Evolutionary conservation across 1,140 invertebrate genomes (phyloP).

Genomic region (Anthonomus grandis): DNA sequence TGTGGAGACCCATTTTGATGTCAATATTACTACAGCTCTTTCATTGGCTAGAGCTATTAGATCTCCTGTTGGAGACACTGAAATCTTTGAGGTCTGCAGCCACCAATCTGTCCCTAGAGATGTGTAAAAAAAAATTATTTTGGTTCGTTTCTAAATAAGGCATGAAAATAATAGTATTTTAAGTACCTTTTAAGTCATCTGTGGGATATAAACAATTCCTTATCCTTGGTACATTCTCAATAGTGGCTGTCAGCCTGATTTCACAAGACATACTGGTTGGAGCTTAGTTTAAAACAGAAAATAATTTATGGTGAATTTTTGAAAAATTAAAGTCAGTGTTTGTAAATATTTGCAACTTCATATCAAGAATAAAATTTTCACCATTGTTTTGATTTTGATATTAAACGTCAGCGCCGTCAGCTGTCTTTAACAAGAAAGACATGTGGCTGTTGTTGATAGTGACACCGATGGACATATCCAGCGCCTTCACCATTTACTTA

Average conservation of each 20-base stretch:
- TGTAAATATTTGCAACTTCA: too few relatives aligned
- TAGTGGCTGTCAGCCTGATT: conserved; percentile 64
- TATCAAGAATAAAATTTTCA: too few relatives aligned
- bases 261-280: conserved; percentile 66
- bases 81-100: conserved; percentile 67
- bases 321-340: too few relatives aligned
- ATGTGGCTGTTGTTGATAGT: too few relatives aligned
- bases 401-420: too few relatives aligned
- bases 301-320: too few relatives aligned
- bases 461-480: too few relatives aligned
- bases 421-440: too few relatives aligned
- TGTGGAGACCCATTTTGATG: conserved; percentile 59
- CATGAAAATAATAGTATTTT: background rate
- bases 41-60: conserved; percentile 65
- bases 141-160: background rate
- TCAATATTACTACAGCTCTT: conserved; percentile 63
- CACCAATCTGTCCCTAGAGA: conserved; percentile 58
- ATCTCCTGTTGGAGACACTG: conserved; percentile 72
- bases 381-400: too few relatives aligned
- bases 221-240: conserved; percentile 59
- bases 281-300: too few relatives aligned
- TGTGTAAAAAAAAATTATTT: background rate
- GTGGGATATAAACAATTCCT: conserved; percentile 56
- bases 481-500: too few relatives aligned
- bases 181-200: conserved; percentile 50